Evolutionary conservation across 2,888 invertebrate species (phyloP).

Genomic region (Phragmatobia fuliginosa): DNA sequence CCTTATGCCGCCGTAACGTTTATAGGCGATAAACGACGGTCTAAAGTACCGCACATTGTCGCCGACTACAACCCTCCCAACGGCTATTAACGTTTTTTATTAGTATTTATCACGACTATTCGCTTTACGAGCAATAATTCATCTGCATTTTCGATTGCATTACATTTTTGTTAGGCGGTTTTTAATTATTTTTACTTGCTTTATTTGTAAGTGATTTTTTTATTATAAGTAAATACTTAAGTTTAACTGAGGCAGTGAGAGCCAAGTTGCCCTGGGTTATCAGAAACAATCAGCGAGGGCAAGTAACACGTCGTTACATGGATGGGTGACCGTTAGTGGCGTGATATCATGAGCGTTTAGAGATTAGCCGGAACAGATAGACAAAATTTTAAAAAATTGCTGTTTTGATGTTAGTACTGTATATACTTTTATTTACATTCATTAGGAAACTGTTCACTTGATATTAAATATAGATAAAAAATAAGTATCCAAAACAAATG

Average conservation of each 20-base stretch:
- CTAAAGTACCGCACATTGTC: slow-evolving; percentile 45
- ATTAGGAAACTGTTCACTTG: too few species aligned
- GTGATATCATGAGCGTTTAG: too few species aligned
- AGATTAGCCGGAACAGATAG: too few species aligned
- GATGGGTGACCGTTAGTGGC: too few species aligned
- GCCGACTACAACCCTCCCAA: slow-evolving; percentile 36
- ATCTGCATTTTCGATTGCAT: slow-evolving; percentile 56
- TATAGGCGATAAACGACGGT: slow-evolving; percentile 45
- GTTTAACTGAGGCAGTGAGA: too few species aligned
- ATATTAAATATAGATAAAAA: too few species aligned
- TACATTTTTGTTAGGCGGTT: slow-evolving; percentile 31
- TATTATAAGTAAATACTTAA: neutral
- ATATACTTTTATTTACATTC: too few species aligned
- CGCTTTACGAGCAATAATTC: slow-evolving; percentile 51
- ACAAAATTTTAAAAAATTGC: too few species aligned
- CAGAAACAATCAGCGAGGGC: too few species aligned
- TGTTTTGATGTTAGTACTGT: too few species aligned
- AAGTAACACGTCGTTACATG: too few species aligned
- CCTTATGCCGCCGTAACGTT: slow-evolving; percentile 40
- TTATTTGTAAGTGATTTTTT: neutral
- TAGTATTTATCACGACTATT: slow-evolving; percentile 50
- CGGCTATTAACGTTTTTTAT: slow-evolving; percentile 51
- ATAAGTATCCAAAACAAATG: neutral
- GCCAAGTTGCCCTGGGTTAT: too few species aligned
- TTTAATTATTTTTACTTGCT: slow-evolving; percentile 15